These are phyloP conservation scores for Geotrupes spiniger DNA, from an alignment of 2,888 invertebrate species.

Conservation along the genomic window DNA sequence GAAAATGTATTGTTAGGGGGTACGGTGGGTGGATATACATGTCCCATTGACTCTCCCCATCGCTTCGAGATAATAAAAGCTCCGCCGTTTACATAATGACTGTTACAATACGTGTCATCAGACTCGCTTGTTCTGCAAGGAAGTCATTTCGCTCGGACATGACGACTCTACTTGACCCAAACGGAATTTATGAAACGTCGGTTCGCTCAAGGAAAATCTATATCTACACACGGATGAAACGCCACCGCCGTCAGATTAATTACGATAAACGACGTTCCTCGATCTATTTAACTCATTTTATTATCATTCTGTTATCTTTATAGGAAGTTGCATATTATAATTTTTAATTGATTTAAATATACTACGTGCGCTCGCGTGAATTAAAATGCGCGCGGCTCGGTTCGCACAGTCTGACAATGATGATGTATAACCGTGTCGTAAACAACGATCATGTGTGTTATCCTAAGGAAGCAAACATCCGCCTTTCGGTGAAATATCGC, in stretches of 20 bases:
- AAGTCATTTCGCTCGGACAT: constrained; percentile 48
- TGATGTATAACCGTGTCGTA: constrained; percentile 44
- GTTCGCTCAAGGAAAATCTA: no score
- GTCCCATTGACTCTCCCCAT: constrained; percentile 33
- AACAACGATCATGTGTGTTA: constrained; percentile 49
- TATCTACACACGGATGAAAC: no score
- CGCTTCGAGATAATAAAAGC: constrained; percentile 43
- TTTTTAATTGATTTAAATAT: no score
- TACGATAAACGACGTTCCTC: no score
- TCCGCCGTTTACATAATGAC: constrained; percentile 49
- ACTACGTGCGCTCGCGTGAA: no score
- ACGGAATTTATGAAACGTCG: constrained; percentile 4
- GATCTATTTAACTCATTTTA: no score
- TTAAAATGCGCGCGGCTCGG: neutral
- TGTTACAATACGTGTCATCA: constrained; percentile 49
- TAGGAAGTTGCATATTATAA: no score
- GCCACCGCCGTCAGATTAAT: no score
- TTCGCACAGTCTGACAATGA: constrained; percentile 36
- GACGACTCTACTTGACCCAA: constrained; percentile 30
- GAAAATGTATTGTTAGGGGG: constrained; percentile 16
- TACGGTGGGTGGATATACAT: constrained; percentile 26
- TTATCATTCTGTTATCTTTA: no score
- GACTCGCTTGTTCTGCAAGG: constrained; percentile 48
- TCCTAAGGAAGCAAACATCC: constrained; percentile 51
- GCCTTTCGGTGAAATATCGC: constrained; percentile 50